Evolutionary conservation across 2,113 vertebrate genomes (phyloP).

Genomic region (Cryptoleucopteryx plumbea): DNA sequence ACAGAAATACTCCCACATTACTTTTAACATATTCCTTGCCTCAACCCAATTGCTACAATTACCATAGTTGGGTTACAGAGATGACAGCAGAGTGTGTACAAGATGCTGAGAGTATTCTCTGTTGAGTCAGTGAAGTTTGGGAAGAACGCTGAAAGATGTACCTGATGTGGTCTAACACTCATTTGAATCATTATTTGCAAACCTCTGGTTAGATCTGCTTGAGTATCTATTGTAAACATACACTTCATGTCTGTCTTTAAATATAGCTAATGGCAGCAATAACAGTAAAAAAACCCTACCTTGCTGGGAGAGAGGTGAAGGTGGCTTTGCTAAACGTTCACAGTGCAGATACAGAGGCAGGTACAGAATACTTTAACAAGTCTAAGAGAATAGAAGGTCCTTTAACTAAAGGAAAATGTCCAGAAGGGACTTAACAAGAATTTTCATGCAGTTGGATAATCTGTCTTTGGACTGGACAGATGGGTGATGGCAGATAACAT

Average conservation of each 20-base stretch:
- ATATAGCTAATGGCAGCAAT: background rate
- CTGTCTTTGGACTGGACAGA: background rate
- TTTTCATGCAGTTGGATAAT: background rate
- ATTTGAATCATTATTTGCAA: background rate
- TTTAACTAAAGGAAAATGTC: background rate
- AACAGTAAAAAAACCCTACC: background rate
- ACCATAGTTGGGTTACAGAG: background rate
- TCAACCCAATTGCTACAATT: background rate
- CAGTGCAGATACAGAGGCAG: background rate
- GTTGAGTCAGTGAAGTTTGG: background rate
- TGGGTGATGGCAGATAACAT: background rate
- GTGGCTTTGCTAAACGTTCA: background rate
- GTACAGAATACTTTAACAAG: background rate
- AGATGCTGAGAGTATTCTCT: background rate
- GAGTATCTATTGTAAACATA: background rate
- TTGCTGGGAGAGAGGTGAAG: background rate
- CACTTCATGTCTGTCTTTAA: background rate
- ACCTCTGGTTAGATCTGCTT: background rate
- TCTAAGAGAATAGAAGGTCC: background rate
- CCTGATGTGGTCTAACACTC: background rate
- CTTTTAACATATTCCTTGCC: background rate
- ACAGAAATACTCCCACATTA: background rate
- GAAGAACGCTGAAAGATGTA: background rate
- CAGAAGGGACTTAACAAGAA: background rate
- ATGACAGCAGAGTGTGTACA: background rate